These are phyloP conservation scores for Globodera ellingtonae DNA, from an alignment of 1,140 invertebrate genomes.

Conservation along the genomic window DNA sequence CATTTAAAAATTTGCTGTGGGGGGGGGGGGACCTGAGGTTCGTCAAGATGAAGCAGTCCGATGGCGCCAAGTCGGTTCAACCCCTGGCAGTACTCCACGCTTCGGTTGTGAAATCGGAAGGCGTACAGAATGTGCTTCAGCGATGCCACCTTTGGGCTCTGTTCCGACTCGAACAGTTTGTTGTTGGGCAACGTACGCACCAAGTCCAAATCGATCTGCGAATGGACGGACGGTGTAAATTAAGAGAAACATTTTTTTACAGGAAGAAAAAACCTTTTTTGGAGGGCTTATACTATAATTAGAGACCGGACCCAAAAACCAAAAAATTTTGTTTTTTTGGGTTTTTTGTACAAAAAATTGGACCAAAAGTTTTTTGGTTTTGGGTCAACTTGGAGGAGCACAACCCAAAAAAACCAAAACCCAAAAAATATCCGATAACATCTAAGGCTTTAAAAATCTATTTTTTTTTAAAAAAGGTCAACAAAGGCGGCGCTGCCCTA, in stretches of 20 bases:
- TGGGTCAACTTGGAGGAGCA: too few species aligned
- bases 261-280: too few species aligned
- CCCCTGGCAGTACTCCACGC: slow-evolving; percentile 66
- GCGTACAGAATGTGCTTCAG: slow-evolving; percentile 45
- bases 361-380: too few species aligned
- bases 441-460: too few species aligned
- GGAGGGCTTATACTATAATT: too few species aligned
- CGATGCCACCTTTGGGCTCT: slow-evolving; percentile 34
- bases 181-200: slow-evolving; percentile 49
- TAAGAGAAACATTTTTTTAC: background rate
- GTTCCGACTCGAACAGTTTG: slow-evolving; percentile 40
- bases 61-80: slow-evolving; percentile 71
- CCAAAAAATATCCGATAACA: too few species aligned
- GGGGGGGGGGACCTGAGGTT: slow-evolving; percentile 71
- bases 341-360: too few species aligned
- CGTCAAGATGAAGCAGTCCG: slow-evolving; percentile 70
- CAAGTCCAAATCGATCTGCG: slow-evolving; percentile 47
- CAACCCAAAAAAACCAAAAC: too few species aligned
- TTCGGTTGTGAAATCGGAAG: slow-evolving; percentile 51
- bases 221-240: background rate
- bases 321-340: too few species aligned
- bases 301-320: too few species aligned
- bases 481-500: too few species aligned
- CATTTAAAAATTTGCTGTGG: background rate
- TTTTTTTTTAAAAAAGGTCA: too few species aligned